Base-by-base conservation (phyloP, 2,113 vertebrate genomes). In the Hyperoodon ampullatus region DNA sequence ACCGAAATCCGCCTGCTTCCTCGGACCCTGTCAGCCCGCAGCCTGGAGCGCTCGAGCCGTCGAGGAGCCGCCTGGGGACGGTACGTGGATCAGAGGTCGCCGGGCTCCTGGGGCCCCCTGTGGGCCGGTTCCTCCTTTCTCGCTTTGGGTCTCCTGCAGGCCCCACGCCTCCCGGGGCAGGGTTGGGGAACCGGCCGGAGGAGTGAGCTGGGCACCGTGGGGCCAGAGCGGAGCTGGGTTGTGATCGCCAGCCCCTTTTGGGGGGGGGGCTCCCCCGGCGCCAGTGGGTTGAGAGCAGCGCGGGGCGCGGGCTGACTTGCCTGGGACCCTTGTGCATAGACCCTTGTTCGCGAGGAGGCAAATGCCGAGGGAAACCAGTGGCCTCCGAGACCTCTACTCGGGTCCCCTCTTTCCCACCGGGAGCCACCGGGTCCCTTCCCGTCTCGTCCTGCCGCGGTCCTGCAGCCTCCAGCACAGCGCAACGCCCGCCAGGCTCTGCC, bases 1-100 rank as follows among this genome's bases (percentile, higher is more conserved):
- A 93, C 97, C 95, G 87, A 97, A 97, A 97, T 66, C 83, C 30
- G 15, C 7, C 61, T 11, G 28, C 18, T 10, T 44, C 35, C 35
- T 42, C 10, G 2, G 39, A 30, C 47, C 30, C 2, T 18, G 60
- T 30, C 39, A 33, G 63, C 63, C 18, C 3, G 19, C 47, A n/a
- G n/a, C 53, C 28, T 1, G 2, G 18, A 60, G 42, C 28, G 2
- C 85, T 74, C 3, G 16, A 78, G 93, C 44, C 30, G 16, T 92
- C 35, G n/a, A 81, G 65, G 66, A 81, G 68, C 75, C 14, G 6
- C 33, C 81, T 66, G 83, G 66, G 85, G 74, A 92, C 88, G 72
- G 97, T 96, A 81, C 8, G 78, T 91, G 88, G 78, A 35, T 65
- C 15, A 0, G 42, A 55, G 39, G 68, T 65, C 39, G 50, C 44